These are phyloP conservation scores for Lycophotia porphyrea DNA, from an alignment of 2,888 invertebrate species.

Conservation along the genomic window DNA sequence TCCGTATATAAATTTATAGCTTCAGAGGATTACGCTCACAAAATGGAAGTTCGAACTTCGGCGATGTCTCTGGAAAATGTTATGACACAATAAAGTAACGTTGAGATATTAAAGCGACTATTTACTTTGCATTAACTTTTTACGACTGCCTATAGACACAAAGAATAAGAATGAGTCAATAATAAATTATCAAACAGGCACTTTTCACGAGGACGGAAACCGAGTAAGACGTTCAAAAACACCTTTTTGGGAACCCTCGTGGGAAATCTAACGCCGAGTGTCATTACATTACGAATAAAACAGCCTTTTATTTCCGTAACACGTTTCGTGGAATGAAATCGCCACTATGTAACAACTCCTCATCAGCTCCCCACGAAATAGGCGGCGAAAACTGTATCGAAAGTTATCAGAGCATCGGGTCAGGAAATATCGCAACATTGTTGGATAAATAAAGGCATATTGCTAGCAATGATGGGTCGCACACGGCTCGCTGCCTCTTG, in stretches of 20 bases:
- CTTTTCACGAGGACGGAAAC: conserved; percentile 58
- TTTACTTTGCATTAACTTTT: conserved; percentile 47
- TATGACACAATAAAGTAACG: conserved; percentile 52
- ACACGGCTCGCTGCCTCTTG: conserved; percentile 73
- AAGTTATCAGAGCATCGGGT: conserved; percentile 79
- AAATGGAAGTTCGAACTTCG: conserved; percentile 63
- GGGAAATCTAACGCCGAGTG: conserved; percentile 66
- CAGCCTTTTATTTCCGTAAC: conserved; percentile 73
- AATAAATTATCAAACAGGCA: conserved; percentile 56
- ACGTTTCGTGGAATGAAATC: conserved; percentile 71
- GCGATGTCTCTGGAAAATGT: conserved; percentile 60
- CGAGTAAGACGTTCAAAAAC: conserved; percentile 53
- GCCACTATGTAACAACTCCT: conserved; percentile 69
- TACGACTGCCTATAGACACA: conserved; percentile 37
- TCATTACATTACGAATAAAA: conserved; percentile 69
- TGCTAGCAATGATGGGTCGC: conserved; percentile 78
- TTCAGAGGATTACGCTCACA: conserved; percentile 59
- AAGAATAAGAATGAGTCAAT: conserved; percentile 46
- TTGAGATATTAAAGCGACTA: conserved; percentile 38
- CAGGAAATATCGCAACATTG: conserved; percentile 79
- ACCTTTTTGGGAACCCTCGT: conserved; percentile 62
- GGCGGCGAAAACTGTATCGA: conserved; percentile 73
- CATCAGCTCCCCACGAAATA: conserved; percentile 71
- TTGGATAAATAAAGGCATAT: conserved; percentile 84
- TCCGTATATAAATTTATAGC: conserved; percentile 74